Percentiles rank a stretch among this genome's conserved stretches.
These are phyloP conservation scores for Aeoliscus strigatus DNA, from an alignment of 2,797 vertebrate species.

Conservation along the genomic window DNA sequence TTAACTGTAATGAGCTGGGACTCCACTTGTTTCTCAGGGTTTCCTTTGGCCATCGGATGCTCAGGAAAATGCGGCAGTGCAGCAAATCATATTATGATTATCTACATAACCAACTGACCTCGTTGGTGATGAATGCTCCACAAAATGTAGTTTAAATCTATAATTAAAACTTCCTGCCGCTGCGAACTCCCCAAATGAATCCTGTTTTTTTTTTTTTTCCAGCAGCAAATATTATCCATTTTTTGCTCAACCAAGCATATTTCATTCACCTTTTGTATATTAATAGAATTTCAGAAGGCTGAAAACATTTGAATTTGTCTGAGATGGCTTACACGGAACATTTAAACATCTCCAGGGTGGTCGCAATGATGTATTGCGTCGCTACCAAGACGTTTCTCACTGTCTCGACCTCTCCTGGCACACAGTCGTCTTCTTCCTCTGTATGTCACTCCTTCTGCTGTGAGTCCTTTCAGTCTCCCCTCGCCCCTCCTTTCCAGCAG, in stretches of 20 bases:
- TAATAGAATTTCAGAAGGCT: no score
- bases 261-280: no score
- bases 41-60: conserved; percentile 6
- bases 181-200: no score
- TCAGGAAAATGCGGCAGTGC: neutral
- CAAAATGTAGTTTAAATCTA: no score
- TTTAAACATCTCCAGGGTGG: no score
- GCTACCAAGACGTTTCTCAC: neutral
- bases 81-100: neutral
- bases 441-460: conserved; percentile 8
- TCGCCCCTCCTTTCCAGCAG: conserved; percentile 10
- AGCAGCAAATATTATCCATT: no score
- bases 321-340: no score
- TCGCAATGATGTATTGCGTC: neutral
- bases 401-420: neutral
- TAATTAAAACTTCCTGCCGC: no score
- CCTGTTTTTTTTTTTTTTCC: no score
- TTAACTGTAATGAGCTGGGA: conserved; percentile 39
- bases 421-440: neutral
- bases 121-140: no score
- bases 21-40: conserved; percentile 43
- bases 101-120: neutral
- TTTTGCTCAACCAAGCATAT: no score
- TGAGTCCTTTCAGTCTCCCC: conserved; percentile 21
- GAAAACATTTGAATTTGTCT: no score